These are phyloP conservation scores for Heteromormyrus szaboi DNA, from an alignment of 2,797 vertebrate species.

Conservation along the genomic window DNA sequence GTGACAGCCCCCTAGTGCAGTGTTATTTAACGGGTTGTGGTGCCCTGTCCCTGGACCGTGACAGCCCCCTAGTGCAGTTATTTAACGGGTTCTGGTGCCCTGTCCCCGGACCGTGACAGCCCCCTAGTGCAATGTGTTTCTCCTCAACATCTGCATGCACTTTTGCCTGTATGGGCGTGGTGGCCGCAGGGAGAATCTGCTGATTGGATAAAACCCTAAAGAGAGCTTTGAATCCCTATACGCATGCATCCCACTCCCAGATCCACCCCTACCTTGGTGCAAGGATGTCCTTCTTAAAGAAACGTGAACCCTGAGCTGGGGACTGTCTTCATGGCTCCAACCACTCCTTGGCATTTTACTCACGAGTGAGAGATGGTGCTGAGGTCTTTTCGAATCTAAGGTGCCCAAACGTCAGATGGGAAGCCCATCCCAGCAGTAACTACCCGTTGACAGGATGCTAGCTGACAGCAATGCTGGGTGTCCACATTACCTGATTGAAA, in stretches of 20 bases:
- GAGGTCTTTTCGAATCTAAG: neutral
- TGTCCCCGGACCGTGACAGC: too few species aligned
- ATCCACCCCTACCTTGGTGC: neutral
- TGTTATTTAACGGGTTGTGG: neutral
- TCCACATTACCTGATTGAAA: neutral
- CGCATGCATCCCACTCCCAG: neutral
- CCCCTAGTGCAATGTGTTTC: neutral
- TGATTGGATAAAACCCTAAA: neutral
- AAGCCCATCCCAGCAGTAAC: neutral
- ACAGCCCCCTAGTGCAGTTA: neutral
- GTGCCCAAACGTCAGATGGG: neutral
- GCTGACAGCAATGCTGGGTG: neutral
- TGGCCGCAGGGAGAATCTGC: neutral
- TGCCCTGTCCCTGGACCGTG: too few species aligned
- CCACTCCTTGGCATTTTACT: neutral
- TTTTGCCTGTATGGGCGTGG: neutral
- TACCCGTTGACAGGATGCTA: neutral
- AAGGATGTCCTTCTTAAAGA: neutral
- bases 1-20: neutral
- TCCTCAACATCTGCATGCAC: neutral
- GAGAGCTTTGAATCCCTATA: neutral
- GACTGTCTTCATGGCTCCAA: neutral
- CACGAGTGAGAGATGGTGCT: neutral
- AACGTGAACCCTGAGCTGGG: neutral
- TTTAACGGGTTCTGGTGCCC: too few species aligned